phyloP scores from a whole-genome alignment of 2,797 vertebrate genomes.

The Craterocephalus amniculus region DNA sequence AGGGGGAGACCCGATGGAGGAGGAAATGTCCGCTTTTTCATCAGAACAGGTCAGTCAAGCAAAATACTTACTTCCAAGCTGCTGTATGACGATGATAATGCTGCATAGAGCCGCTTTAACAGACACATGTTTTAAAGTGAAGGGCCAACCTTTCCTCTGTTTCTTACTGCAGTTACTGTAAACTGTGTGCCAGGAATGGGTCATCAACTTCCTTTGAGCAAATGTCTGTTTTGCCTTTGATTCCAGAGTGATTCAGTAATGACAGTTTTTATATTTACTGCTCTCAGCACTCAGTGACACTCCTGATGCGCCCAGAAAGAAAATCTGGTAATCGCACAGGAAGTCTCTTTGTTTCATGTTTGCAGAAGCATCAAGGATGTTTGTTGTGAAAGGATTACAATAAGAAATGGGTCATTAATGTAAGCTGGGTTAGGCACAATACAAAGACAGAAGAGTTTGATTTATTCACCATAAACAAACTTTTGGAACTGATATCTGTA shows the following conservation, averaged over 20 bases:
- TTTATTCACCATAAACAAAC: background rate
- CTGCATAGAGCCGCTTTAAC: no score
- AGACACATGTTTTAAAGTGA: constrained; percentile 45
- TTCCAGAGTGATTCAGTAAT: constrained; percentile 53
- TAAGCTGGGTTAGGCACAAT: background rate
- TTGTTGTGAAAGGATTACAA: constrained; percentile 52
- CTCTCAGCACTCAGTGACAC: constrained; percentile 23
- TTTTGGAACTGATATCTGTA: constrained; percentile 1
- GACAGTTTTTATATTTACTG: constrained; percentile 58
- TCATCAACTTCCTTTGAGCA: constrained; percentile 46
- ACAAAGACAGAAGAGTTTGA: background rate
- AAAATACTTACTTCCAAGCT: no score
- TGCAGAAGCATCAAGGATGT: constrained; percentile 41
- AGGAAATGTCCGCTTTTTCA: no score
- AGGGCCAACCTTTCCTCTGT: constrained; percentile 50
- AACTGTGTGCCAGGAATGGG: constrained; percentile 36
- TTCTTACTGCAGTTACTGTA: constrained; percentile 46
- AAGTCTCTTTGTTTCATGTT: constrained; percentile 49
- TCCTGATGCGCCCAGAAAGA: constrained; percentile 54
- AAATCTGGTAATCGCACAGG: constrained; percentile 43
- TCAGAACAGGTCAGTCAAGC: no score
- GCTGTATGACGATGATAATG: no score
- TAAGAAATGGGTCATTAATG: constrained; percentile 3
- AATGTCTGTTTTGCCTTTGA: constrained; percentile 49
- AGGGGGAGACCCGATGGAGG: no score